A percentile compares a stretch with the other conserved stretches of the same genome.
Evolutionary conservation across 1,140 invertebrate genomes (phyloP).

Genomic region (Neodiprion fabricii): DNA sequence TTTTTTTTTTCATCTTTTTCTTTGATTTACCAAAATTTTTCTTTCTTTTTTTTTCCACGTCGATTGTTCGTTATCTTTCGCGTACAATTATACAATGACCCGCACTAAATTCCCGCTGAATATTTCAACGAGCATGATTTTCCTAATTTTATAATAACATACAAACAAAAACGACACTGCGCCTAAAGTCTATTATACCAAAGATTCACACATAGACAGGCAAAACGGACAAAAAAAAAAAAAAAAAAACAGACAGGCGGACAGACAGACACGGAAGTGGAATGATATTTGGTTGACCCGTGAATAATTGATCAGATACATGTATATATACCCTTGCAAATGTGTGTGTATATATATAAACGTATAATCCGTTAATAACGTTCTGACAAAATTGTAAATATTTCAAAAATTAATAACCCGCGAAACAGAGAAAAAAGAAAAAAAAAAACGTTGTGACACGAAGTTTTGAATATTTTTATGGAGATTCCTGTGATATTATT

Average conservation of each 20-base stretch:
- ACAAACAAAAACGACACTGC: not conserved
- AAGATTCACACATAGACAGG: not conserved
- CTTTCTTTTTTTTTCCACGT: not conserved
- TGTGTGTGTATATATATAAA: too few relatives aligned
- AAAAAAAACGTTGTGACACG: too few relatives aligned
- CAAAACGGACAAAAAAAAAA: not conserved
- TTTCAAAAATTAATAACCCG: too few relatives aligned
- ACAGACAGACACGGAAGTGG: slow-evolving; percentile 13
- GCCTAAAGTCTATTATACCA: not conserved
- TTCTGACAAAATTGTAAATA: too few relatives aligned
- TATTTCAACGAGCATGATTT: not conserved
- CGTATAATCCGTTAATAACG: too few relatives aligned
- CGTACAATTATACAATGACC: not conserved
- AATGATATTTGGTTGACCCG: not conserved
- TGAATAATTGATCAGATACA: not conserved
- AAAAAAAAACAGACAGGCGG: not conserved
- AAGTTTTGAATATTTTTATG: not conserved
- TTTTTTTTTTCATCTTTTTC: not conserved
- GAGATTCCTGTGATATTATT: not conserved
- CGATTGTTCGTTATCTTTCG: not conserved
- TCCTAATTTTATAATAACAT: not conserved
- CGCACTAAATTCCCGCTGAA: not conserved
- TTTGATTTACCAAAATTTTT: not conserved
- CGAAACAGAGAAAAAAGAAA: too few relatives aligned
- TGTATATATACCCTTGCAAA: too few relatives aligned